Base-by-base conservation (phyloP, 2,797 vertebrate species). In the Vespertilio murinus region DNA sequence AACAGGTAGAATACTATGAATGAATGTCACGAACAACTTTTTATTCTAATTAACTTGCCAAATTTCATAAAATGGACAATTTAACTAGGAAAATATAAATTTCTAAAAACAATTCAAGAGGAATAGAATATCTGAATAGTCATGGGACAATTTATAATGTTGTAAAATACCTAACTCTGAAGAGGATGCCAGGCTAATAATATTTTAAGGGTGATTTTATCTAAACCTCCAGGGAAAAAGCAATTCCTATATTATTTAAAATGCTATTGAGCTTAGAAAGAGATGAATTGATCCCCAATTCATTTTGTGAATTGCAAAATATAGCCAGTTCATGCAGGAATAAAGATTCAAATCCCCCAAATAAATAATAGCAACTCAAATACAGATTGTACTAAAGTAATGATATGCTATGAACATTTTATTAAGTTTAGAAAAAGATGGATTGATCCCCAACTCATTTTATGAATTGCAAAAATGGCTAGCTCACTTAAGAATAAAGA, bases 251-350 rank as follows among this genome's bases (percentile, higher is more conserved):
- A 80, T 91, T 94, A 86, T 79, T 93, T 82, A 80, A 93, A 95
- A 83, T 78, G 47, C 54, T 92, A 87, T 33, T 93, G 70, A 79
- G n/a, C 20, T 54, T 92, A 59, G 52, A 73, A 77, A 92, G 94
- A 84, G 49, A 95, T 67, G 28, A 59, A 30, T 88, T 94, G 61
- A 71, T 81, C 56, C 20, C 9, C 8, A 49, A 40, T 89, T 91
- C 49, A 94, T 89, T 94, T 92, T 90, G n/a, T 94, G 75, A 94
- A 54, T 91, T 78, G 18, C 52, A 96, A 91, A 95, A 89, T 77
- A 70, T 89, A 82, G 28, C 64, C 38, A 78, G 71, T 56, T 86
- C 49, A 79, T 8, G 2, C 86, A 90, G 89, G 59, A 88, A 88
- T 90, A 90, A 77, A 96, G 35, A 82, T 93, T 86, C 6, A 79